These are phyloP conservation scores for Bedellia somnulentella DNA, from an alignment of 2,888 invertebrate genomes.

Conservation along the genomic window DNA sequence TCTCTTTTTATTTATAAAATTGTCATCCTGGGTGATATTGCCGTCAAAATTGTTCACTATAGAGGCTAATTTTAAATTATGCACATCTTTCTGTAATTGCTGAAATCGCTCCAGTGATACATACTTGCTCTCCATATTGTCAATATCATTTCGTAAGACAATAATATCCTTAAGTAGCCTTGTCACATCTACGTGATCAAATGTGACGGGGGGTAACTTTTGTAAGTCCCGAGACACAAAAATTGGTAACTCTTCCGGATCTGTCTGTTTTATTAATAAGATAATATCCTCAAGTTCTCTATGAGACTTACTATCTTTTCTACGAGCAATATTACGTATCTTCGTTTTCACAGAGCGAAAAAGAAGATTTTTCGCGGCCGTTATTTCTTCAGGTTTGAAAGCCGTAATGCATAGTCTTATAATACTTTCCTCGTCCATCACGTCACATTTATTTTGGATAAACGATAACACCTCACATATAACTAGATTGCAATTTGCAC, in stretches of 20 bases:
- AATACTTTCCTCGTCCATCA: too few relatives aligned
- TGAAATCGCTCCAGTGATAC: too few relatives aligned
- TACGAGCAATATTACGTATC: not conserved
- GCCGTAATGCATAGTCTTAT: constrained; percentile 6
- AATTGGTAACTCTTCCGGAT: constrained; percentile 1
- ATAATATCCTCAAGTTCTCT: constrained; percentile 3
- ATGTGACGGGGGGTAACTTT: constrained; percentile 3
- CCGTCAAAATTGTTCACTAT: too few relatives aligned
- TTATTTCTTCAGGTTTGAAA: constrained; percentile 6
- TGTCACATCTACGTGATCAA: not conserved
- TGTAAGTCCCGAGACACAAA: constrained; percentile 4
- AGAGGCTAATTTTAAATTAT: too few relatives aligned
- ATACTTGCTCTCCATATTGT: too few relatives aligned
- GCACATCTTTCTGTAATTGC: too few relatives aligned
- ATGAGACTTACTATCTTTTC: not conserved
- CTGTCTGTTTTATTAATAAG: not conserved
- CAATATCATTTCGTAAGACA: too few relatives aligned
- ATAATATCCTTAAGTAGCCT: not conserved
- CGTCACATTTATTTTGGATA: too few relatives aligned
- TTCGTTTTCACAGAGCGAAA: constrained; percentile 3
- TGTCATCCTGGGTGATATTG: too few relatives aligned
- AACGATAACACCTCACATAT: too few relatives aligned
- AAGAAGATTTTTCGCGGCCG: constrained; percentile 4
- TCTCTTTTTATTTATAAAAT: too few relatives aligned
- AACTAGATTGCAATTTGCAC: too few relatives aligned